These are phyloP conservation scores for Actenoides lindsayi DNA, from an alignment of 2,113 vertebrate species.

Conservation along the genomic window DNA sequence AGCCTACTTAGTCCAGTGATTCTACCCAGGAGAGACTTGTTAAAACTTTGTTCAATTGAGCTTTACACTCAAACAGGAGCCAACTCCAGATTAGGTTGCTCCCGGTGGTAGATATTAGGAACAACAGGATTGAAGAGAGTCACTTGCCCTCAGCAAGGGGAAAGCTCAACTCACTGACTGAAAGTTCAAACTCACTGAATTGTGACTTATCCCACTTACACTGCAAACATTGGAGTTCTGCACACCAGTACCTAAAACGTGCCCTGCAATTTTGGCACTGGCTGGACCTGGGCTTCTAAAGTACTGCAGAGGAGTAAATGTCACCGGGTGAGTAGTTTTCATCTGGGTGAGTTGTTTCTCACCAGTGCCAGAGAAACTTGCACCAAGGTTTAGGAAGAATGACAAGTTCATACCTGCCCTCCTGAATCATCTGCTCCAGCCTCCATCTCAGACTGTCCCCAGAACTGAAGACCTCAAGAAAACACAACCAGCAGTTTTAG, in stretches of 20 bases:
- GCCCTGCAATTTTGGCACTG: neutral
- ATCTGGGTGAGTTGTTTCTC: neutral
- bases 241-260: neutral
- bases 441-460: neutral
- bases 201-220: fast-evolving
- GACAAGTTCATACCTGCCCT: neutral
- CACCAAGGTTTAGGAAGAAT: neutral
- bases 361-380: neutral
- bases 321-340: neutral
- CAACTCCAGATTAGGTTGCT: neutral
- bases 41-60: neutral
- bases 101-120: neutral
- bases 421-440: neutral
- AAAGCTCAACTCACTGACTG: neutral
- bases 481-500: neutral
- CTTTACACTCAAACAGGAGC: neutral
- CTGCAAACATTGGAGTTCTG: neutral
- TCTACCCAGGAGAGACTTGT: neutral
- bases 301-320: neutral
- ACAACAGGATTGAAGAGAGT: neutral
- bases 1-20: neutral
- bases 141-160: neutral
- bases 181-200: neutral
- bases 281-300: neutral
- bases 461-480: neutral